A percentile compares a stretch with the other conserved stretches of the same genome.
Evolutionary conservation across 1,140 invertebrate species (phyloP).

Genomic region (Philotrypesis tridentata): DNA sequence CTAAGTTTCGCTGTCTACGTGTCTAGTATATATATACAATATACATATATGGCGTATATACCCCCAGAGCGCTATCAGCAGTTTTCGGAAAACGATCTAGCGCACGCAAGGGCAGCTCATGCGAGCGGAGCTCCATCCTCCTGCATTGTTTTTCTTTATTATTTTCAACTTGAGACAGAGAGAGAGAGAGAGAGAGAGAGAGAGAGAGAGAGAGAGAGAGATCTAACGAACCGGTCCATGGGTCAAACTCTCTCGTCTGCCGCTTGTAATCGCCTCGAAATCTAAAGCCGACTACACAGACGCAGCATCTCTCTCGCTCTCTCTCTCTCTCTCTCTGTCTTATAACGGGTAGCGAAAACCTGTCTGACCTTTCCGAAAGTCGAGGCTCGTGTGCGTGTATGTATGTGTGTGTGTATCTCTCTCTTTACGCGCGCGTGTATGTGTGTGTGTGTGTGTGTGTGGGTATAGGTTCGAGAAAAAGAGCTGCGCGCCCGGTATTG

Average conservation of each 20-base stretch:
- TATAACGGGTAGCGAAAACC: slow-evolving; percentile 64
- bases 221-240: slow-evolving; percentile 67
- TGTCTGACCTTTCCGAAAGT: slow-evolving; percentile 63
- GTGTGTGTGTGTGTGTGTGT: not conserved
- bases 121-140: not conserved
- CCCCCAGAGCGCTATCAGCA: not conserved
- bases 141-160: slow-evolving; percentile 61
- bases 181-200: too few relatives aligned
- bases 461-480: not conserved
- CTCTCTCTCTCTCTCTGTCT: slow-evolving; percentile 26
- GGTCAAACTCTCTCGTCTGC: slow-evolving; percentile 58
- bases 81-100: slow-evolving; percentile 40
- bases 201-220: slow-evolving; percentile 31
- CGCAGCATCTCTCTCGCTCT: not conserved
- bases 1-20: too few relatives aligned
- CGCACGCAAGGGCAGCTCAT: slow-evolving; percentile 11
- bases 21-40: too few relatives aligned
- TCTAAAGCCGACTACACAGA: slow-evolving; percentile 58
- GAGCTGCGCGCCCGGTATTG: not conserved
- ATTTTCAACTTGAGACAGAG: not conserved
- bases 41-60: not conserved
- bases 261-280: slow-evolving; percentile 65
- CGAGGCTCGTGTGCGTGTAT: not conserved
- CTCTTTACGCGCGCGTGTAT: too few relatives aligned
- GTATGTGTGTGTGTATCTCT: not conserved